These are phyloP conservation scores for Bombus cullumanus DNA, from an alignment of 1,140 invertebrate species.

Conservation along the genomic window DNA sequence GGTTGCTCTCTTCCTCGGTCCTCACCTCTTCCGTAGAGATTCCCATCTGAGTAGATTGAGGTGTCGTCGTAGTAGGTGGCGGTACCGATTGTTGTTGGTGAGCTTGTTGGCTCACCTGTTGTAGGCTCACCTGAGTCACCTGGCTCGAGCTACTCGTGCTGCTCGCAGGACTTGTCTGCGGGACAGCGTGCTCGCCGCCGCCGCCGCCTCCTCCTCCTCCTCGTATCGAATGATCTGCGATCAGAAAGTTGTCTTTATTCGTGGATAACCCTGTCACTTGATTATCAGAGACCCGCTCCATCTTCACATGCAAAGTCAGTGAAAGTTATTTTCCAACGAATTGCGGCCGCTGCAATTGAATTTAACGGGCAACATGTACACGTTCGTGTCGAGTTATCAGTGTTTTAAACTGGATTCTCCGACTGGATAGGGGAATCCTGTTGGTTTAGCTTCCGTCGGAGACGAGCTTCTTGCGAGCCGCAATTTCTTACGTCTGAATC, in stretches of 20 bases:
- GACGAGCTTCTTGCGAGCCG: not conserved
- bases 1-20: constrained; percentile 75
- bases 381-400: constrained; percentile 42
- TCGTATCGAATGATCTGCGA: constrained; percentile 71
- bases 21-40: constrained; percentile 79
- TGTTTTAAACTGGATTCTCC: constrained; percentile 28
- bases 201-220: constrained; percentile 64
- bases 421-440: constrained; percentile 61
- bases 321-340: not conserved
- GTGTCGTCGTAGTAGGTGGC: constrained; percentile 50
- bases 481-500: not conserved
- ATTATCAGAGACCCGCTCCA: not conserved
- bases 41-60: constrained; percentile 74
- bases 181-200: constrained; percentile 75
- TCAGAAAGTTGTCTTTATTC: constrained; percentile 24
- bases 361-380: not conserved
- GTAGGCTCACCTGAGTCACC: constrained; percentile 70
- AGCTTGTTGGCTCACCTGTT: constrained; percentile 56
- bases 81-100: constrained; percentile 59
- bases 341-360: not conserved
- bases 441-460: constrained; percentile 64
- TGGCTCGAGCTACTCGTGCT: constrained; percentile 76
- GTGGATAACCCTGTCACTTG: too few species aligned
- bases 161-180: constrained; percentile 80
- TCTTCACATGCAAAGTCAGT: not conserved